Evolutionary conservation across 2,888 invertebrate genomes (phyloP), one percentile per base, ranked within the genome.

Genomic region (Tridacna gigas): DNA sequence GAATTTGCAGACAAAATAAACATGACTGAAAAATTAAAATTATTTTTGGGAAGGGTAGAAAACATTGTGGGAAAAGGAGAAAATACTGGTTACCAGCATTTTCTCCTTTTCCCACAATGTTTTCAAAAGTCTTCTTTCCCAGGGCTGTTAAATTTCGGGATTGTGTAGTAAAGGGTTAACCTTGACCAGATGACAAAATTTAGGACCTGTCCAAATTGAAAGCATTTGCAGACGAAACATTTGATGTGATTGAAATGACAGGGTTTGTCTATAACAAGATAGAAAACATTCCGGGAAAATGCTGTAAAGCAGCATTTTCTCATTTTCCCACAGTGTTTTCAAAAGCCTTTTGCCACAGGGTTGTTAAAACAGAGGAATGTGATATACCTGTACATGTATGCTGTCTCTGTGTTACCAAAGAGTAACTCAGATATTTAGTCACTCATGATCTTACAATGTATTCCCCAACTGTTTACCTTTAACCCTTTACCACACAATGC

Each of bases 31-130:
- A n/a, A n/a, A 61, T 61, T 61, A n/a, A 13, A 13, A 7, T 26
- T 22, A 28, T 26, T 66, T 5, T 26, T 18, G 5, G 11, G 22
- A 12, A 9, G 11, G 66, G 61, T 63, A 11, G 63, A 63, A 63
- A 63, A n/a, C 63, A 63, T 9, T 63, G 63, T 63, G 63, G 63
- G 63, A 63, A 63, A 63, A n/a, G 63, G 25, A 63, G 63, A 63
- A 63, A 63, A 22, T 63, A 22, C 63, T 63, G 20, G 63, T 63
- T 1, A 18, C 22, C n/a, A 63, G 63, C 63, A 20, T 22, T 22
- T 63, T 20, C 56, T 56, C n/a, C 9, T 18, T 56, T 56, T 18
- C 20, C n/a, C 56, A 56, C 56, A 56, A 9, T 56, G 56, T 56
- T 56, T 56, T 56, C 56, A n/a, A n/a, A n/a, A n/a, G n/a, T n/a